Base-by-base conservation (phyloP, 2,113 vertebrate species). In the Apistogramma diplotaenia region DNA sequence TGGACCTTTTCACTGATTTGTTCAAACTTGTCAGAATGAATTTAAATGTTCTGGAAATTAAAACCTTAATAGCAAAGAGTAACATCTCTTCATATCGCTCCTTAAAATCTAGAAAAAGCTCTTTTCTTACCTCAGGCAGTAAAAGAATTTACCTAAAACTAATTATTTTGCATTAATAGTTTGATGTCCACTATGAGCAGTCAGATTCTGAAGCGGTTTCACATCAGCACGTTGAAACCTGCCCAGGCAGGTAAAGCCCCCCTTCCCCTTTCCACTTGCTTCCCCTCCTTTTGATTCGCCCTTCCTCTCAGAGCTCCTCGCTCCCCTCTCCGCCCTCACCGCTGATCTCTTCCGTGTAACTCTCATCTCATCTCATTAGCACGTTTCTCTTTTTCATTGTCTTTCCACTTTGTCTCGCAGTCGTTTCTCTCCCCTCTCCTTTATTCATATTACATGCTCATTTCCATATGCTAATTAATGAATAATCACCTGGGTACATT, bases 391-490 rank as follows among this genome's bases (percentile, higher is more conserved):
- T 82, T 78, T 57, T 51, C 31, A 83, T 89, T 88, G 91, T 94
- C 85, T 84, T 65, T 81, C 85, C 80, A 87, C 90, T 89, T 83
- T 88, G 76, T 88, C 81, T 86, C 25, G 4, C 81, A 60, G 80
- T 72, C 74, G 74, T 80, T 81, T 76, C 76, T 82, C 65, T 60
- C 67, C 56, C 29, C 75, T 77, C 74, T 84, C 77, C 84, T 92
- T 83, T 91, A 85, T 93, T 93, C 84, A 90, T 90, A 94, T 91
- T 88, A 93, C 90, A 89, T 71, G 80, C 89, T 92, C 86, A 96
- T 94, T 95, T 93, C 81, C 93, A 92, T 93, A 93, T 93, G 92
- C 92, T 93, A 94, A 95, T 95, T 87, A 90, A 92, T 90, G 90
- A 90, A 93, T 92, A 92, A 95, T 96, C 93, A 94, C 93, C 89